These are phyloP conservation scores for Odontamblyopus lacepedii DNA, from an alignment of 2,797 vertebrate genomes.

Conservation along the genomic window DNA sequence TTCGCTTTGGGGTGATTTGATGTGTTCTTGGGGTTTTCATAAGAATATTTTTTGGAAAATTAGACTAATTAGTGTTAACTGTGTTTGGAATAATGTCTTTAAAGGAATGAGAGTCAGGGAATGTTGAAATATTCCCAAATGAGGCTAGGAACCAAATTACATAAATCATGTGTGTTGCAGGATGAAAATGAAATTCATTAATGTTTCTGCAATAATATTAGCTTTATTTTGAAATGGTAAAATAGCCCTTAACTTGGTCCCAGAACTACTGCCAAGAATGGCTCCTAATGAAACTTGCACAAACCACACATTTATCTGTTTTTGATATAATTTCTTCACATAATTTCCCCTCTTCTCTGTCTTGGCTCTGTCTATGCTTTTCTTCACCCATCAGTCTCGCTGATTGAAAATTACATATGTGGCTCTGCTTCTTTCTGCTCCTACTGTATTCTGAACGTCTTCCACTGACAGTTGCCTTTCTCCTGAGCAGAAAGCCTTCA, in stretches of 20 bases:
- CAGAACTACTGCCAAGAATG: background rate
- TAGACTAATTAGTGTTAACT: constrained; percentile 62
- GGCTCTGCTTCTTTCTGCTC: constrained; percentile 28
- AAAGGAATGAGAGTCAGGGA: constrained; percentile 1
- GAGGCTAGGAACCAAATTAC: background rate
- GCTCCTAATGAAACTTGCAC: background rate
- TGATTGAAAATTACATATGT: constrained; percentile 53
- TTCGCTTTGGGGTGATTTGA: constrained; percentile 33
- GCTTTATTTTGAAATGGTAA: background rate
- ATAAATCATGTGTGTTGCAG: background rate
- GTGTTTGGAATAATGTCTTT: constrained; percentile 42
- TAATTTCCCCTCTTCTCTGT: background rate
- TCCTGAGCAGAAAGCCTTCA: constrained; percentile 44
- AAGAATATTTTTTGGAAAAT: constrained; percentile 59
- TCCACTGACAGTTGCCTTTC: constrained; percentile 57
- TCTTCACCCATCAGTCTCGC: constrained; percentile 39
- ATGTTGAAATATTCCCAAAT: background rate
- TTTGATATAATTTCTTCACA: background rate
- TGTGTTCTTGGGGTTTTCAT: constrained; percentile 43
- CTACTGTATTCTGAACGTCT: constrained; percentile 37
- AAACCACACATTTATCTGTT: background rate
- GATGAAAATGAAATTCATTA: background rate
- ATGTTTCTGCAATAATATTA: background rate
- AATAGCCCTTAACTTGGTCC: background rate
- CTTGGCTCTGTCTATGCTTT: constrained; percentile 28